Percentiles rank a stretch among this genome's conserved stretches.
Evolutionary conservation across 2,797 vertebrate genomes (phyloP).

Genomic region (Garrulus glandarius): DNA sequence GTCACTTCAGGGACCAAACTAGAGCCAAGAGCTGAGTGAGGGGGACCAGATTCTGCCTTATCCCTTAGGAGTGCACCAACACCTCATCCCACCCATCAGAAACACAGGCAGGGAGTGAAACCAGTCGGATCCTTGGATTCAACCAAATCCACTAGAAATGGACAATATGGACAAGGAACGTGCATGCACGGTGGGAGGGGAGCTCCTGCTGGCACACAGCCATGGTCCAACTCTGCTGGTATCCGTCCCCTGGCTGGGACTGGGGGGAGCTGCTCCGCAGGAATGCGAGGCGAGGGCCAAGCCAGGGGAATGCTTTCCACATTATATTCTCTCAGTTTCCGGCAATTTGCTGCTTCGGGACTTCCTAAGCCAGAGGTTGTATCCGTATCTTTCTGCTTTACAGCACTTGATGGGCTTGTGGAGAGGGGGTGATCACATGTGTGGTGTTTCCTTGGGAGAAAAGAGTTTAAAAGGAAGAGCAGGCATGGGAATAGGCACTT

Average conservation of each 20-base stretch:
- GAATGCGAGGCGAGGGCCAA: slow-evolving; percentile 4
- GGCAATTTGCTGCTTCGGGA: slow-evolving; percentile 30
- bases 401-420: background rate
- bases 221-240: fast-evolving
- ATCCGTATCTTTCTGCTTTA: background rate
- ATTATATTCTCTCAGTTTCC: slow-evolving; percentile 11
- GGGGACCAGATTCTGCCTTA: background rate
- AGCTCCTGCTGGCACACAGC: slow-evolving; percentile 3
- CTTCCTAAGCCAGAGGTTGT: slow-evolving; percentile 47
- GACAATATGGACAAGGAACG: background rate
- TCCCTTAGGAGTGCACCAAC: background rate
- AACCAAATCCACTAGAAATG: background rate
- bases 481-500: background rate
- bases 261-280: background rate
- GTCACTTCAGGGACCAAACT: background rate
- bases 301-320: slow-evolving; percentile 42
- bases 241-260: background rate
- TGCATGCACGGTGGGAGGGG: fast-evolving
- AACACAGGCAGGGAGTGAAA: background rate
- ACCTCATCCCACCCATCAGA: background rate
- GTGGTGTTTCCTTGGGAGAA: background rate
- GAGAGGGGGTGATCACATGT: fast-evolving
- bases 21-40: background rate
- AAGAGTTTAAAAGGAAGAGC: background rate
- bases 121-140: fast-evolving